Conservation (phyloP, 2,113 vertebrate genomes). For the Protobothrops flavoviridis region DNA sequence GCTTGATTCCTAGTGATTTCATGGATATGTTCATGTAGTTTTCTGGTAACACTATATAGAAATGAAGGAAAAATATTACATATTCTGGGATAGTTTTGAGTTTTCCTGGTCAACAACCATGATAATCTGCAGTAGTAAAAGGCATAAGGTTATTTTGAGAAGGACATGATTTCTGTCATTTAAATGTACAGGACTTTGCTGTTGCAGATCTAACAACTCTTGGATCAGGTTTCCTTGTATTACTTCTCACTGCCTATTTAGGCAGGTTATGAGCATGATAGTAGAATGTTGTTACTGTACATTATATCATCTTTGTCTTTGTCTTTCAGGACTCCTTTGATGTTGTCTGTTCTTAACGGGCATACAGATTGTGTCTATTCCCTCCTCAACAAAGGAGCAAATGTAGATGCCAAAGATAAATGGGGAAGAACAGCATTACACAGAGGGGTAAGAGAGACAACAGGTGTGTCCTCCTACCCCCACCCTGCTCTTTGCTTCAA, state of each 20-base stretch:
- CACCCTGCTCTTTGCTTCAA: background rate
- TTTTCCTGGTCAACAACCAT: background rate
- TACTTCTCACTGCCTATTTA: background rate
- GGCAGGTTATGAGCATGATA: background rate
- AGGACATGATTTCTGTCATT: background rate
- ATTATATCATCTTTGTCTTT: slow-evolving; percentile 38
- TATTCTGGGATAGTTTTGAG: background rate
- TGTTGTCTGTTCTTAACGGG: slow-evolving; percentile 94
- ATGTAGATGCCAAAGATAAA: slow-evolving; percentile 95
- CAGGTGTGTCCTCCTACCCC: background rate
- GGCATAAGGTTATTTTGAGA: background rate
- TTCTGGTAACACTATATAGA: background rate
- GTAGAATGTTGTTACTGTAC: background rate
- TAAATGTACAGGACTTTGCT: background rate
- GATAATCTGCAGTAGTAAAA: background rate
- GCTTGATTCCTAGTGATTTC: background rate
- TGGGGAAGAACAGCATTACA: slow-evolving; percentile 94
- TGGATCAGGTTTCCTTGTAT: background rate
- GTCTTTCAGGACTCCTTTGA: slow-evolving; percentile 87
- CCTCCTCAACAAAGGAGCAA: slow-evolving; percentile 92
- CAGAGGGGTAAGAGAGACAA: slow-evolving; percentile 82
- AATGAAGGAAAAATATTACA: background rate
- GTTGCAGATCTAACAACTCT: background rate
- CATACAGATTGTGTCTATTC: slow-evolving; percentile 97
- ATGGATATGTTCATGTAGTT: background rate